These are phyloP conservation scores for Aurelia coerulea DNA, from an alignment of 30 jellyfish, hydroid and myxozoan genomes.

Conservation along the genomic window DNA sequence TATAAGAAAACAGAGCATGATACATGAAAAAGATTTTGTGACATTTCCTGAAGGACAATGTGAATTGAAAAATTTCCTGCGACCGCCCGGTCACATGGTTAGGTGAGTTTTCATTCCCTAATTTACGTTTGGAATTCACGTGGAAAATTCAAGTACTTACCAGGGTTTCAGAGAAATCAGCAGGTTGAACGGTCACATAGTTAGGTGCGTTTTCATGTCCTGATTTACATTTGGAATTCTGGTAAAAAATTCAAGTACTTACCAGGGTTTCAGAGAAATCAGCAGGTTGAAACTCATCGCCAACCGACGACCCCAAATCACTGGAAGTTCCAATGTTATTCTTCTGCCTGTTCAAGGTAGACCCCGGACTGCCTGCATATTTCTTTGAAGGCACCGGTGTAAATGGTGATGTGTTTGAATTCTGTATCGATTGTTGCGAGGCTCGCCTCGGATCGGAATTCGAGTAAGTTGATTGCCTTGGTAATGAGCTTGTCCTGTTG, in stretches of 20 bases:
- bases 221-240: too few relatives aligned
- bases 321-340: constrained; percentile 82
- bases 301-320: constrained; percentile 95
- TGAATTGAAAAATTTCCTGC: too few relatives aligned
- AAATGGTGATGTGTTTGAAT: constrained; percentile 65
- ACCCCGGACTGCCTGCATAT: constrained; percentile 82
- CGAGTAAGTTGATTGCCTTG: constrained; percentile 36
- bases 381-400: constrained; percentile 58
- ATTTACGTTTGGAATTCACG: too few relatives aligned
- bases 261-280: constrained; percentile 74
- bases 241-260: neutral
- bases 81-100: too few relatives aligned
- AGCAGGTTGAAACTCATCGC: constrained; percentile 79
- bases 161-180: constrained; percentile 65
- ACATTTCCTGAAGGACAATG: too few relatives aligned
- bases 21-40: too few relatives aligned
- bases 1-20: too few relatives aligned
- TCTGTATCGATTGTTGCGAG: constrained; percentile 35
- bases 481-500: constrained; percentile 59
- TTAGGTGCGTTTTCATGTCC: too few relatives aligned
- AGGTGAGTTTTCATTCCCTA: too few relatives aligned
- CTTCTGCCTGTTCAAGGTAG: constrained; percentile 74
- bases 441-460: constrained; percentile 30
- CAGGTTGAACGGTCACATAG: neutral
- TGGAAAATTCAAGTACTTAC: constrained; percentile 26